phyloP scores from a whole-genome alignment of 1,140 invertebrate genomes.

The Lasioglossum albipes region DNA sequence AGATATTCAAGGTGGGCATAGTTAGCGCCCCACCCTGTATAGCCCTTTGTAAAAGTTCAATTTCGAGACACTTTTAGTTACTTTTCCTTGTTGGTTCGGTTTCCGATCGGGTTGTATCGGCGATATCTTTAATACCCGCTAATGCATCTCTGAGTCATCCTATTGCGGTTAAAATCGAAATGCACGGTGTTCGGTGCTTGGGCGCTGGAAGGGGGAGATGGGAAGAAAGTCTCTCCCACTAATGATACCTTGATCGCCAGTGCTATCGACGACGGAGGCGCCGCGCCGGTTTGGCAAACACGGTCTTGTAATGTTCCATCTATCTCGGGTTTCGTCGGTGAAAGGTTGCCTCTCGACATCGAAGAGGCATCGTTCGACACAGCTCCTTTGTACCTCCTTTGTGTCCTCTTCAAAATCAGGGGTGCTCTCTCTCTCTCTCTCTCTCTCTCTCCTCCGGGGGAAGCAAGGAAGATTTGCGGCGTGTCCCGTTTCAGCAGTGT shows the following conservation, averaged over 20 bases:
- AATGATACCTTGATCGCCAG: constrained; percentile 20
- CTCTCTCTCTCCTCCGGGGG: background rate
- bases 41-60: too few relatives aligned
- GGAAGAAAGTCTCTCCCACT: background rate
- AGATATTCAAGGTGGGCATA: too few relatives aligned
- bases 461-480: constrained; percentile 26
- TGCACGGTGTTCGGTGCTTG: background rate
- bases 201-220: too few relatives aligned
- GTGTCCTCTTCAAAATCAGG: constrained; percentile 4
- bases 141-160: background rate
- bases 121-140: background rate
- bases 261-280: background rate
- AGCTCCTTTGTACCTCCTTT: background rate
- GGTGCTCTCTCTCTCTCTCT: background rate
- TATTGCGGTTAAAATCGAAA: background rate
- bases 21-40: too few relatives aligned
- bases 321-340: constrained; percentile 30
- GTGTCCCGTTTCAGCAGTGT: constrained; percentile 16
- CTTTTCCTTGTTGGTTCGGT: too few relatives aligned
- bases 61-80: too few relatives aligned
- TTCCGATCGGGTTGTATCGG: too few relatives aligned
- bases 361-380: background rate
- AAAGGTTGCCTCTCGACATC: constrained; percentile 23
- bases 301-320: constrained; percentile 11
- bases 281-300: constrained; percentile 25